Evolutionary conservation across 2,797 vertebrate species (phyloP).

Genomic region (Myiothlypis chrysogaster): DNA sequence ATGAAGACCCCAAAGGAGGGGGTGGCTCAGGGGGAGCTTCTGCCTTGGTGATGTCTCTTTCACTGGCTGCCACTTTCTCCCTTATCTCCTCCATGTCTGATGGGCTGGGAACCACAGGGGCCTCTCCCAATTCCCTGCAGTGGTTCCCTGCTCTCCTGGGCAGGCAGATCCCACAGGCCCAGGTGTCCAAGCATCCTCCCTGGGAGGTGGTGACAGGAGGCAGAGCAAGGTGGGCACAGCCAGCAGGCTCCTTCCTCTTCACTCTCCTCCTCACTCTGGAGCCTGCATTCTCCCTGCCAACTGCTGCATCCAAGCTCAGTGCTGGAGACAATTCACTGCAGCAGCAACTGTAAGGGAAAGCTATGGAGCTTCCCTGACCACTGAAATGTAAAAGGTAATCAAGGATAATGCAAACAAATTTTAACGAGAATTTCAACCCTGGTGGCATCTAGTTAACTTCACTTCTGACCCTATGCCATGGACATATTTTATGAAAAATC

Average conservation of each 20-base stretch:
- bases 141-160: neutral
- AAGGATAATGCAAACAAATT: neutral
- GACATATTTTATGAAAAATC: too few species aligned
- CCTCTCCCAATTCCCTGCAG: neutral
- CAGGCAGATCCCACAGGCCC: neutral
- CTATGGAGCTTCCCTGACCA: neutral
- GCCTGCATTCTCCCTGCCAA: neutral
- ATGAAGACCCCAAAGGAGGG: neutral
- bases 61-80: neutral
- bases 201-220: neutral
- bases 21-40: neutral
- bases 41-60: neutral
- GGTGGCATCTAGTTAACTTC: neutral
- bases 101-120: neutral
- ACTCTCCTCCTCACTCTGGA: neutral
- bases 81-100: neutral
- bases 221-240: neutral
- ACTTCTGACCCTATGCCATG: neutral
- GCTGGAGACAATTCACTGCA: neutral
- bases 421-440: neutral
- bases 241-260: neutral
- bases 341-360: neutral
- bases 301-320: neutral
- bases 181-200: neutral
- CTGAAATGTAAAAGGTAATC: neutral